Base-by-base conservation (phyloP, 2,113 vertebrate genomes). In the Cyanoramphus novaezelandiae region DNA sequence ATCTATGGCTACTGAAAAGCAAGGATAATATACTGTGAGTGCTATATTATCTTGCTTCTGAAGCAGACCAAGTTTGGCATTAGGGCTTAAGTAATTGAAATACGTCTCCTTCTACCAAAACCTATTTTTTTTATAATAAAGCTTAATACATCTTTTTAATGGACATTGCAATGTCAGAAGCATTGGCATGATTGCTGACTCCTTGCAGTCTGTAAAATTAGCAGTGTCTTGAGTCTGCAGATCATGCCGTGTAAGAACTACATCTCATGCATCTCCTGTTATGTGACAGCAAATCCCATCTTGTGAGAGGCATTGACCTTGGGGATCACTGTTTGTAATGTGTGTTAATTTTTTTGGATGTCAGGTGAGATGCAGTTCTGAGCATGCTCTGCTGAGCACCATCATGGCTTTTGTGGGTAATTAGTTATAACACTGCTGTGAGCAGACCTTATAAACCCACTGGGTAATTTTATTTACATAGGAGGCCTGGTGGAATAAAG, bases 31-130 rank as follows among this genome's bases (percentile, higher is more conserved):
- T 79, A 91, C 96, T 96, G 67, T 96, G 96, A 96, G 94, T 82
- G 84, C 77, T 41, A 86, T 49, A 95, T 97, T 97, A 96, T 97
- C 97, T 96, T 95, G 92, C 93, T 94, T 91, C 96, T 97, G 97
- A 97, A 97, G 95, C 44, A 88, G 82, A 90, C 82, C 78, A 77
- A 94, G 85, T 94, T 94, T 94, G 95, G 94, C 93, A 81, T 85
- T 20, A 67, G 92, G 64, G 86, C 86, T 96, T 86, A 94, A 97
- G 94, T 82, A 96, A 95, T 79, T 96, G 94, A 92, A 97, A 92
- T 69, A 74, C 0, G 0, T 79, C 68, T 94, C 78, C 94, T 97
- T 86, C 81, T 75, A 72, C 44, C 41, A n/a, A 83, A 92, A 65
- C 39, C 59, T 95, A 88, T 93, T 93, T 96, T 96, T 93, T 97